These are phyloP conservation scores for Drosophila paulistorum DNA, from an alignment of 1,140 invertebrate genomes.

Conservation along the genomic window DNA sequence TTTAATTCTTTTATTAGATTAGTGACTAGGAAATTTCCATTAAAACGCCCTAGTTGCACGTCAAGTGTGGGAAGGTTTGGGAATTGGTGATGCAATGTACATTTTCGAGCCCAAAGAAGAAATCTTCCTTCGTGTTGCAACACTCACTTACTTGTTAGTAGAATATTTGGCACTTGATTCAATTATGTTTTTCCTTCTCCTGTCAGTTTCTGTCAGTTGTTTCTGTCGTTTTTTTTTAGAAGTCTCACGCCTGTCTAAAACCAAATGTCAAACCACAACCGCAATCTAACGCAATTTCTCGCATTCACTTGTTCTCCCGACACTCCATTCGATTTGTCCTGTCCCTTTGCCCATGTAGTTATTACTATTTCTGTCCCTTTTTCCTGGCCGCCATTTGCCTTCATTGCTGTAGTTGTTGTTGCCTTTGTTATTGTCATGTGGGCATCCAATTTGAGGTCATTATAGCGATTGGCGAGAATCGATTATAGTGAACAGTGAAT, in stretches of 20 bases:
- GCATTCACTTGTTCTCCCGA: slow-evolving; percentile 38
- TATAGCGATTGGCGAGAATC: slow-evolving; percentile 8
- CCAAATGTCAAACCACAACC: slow-evolving; percentile 21
- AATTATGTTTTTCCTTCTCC: not conserved
- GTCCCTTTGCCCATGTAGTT: not conserved
- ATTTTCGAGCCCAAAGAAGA: too few relatives aligned
- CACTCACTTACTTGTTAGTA: not conserved
- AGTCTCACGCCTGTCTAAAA: slow-evolving; percentile 10
- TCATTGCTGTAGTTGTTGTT: slow-evolving; percentile 14
- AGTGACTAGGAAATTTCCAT: too few relatives aligned
- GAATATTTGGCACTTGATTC: not conserved
- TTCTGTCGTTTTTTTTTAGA: not conserved
- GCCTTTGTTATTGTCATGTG: slow-evolving; percentile 6
- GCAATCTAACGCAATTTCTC: slow-evolving; percentile 40
- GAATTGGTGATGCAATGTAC: too few relatives aligned
- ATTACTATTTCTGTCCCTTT: not conserved
- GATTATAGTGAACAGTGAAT: not conserved
- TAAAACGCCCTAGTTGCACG: too few relatives aligned
- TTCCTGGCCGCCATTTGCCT: not conserved
- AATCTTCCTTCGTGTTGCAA: too few relatives aligned
- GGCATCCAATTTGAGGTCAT: slow-evolving; percentile 18
- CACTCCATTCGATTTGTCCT: slow-evolving; percentile 34
- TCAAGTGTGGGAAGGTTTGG: too few relatives aligned
- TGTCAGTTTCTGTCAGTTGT: not conserved
- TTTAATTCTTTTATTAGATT: too few relatives aligned